Percentiles rank a stretch among this genome's conserved stretches.
These are phyloP conservation scores for Zele albiditarsus DNA, from an alignment of 2,888 invertebrate species.

Conservation along the genomic window DNA sequence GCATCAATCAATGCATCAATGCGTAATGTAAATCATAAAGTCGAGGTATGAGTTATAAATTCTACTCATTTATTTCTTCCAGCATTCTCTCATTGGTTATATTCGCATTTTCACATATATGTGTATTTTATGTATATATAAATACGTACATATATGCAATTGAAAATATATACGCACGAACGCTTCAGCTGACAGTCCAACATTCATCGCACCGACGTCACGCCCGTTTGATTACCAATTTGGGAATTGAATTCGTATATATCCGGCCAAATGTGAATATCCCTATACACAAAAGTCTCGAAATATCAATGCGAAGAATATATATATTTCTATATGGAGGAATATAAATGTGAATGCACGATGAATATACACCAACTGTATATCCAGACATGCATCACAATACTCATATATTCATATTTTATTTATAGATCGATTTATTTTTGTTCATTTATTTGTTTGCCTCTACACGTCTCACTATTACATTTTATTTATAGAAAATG, in stretches of 20 bases:
- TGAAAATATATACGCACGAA: conserved; percentile 29
- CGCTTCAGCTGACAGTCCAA: conserved; percentile 34
- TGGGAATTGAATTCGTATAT: conserved; percentile 52
- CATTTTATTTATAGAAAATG: too few species aligned
- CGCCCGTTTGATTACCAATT: conserved; percentile 50
- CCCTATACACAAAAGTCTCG: conserved; percentile 33
- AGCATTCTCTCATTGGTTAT: neutral
- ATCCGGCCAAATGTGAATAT: conserved; percentile 47
- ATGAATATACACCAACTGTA: neutral
- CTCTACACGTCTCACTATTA: too few species aligned
- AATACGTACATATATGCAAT: conserved; percentile 18
- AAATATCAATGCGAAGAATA: conserved; percentile 15
- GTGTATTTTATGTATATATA: conserved; percentile 7
- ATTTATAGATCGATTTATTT: neutral
- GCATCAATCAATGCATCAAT: neutral
- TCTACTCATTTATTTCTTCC: neutral
- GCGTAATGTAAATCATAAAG: neutral
- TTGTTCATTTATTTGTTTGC: neutral
- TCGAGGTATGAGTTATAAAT: neutral
- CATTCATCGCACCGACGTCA: conserved; percentile 47
- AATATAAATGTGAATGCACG: neutral
- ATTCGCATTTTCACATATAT: neutral
- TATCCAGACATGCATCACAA: too few species aligned
- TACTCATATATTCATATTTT: too few species aligned
- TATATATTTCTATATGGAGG: neutral